A percentile compares a stretch with the other conserved stretches of the same genome.
phyloP scores from a whole-genome alignment of 2,797 vertebrate genomes.

The Chloroceryle inda region DNA sequence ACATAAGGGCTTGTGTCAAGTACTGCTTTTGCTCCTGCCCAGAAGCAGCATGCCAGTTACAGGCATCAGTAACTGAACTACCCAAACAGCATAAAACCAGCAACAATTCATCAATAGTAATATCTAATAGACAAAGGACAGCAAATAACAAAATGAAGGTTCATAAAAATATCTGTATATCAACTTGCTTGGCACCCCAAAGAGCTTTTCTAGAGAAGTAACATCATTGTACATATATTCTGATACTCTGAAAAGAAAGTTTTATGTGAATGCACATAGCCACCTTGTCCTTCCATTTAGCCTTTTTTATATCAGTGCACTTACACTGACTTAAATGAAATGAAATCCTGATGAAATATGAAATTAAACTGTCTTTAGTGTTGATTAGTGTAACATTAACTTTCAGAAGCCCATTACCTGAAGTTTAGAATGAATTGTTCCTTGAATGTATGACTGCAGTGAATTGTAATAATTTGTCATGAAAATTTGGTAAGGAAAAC shows the following conservation, averaged over 20 bases:
- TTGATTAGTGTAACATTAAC: neutral
- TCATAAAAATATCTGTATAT: neutral
- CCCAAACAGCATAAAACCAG: neutral
- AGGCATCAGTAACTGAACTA: neutral
- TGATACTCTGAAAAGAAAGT: neutral
- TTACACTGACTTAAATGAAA: neutral
- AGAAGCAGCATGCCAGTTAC: neutral
- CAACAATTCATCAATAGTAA: neutral
- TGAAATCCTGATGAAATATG: neutral
- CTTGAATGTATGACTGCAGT: neutral
- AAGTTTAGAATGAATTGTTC: neutral
- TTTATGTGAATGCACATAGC: neutral
- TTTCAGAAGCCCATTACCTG: neutral
- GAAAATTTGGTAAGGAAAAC: neutral
- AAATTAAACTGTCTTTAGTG: neutral
- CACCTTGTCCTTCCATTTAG: neutral
- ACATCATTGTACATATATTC: neutral
- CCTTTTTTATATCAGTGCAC: neutral
- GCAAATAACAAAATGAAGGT: neutral
- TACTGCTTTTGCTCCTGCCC: conserved; percentile 4
- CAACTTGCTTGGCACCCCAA: neutral
- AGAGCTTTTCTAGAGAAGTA: neutral
- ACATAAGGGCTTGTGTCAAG: neutral
- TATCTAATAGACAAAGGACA: neutral
- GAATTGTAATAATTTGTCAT: neutral